phyloP scores from a whole-genome alignment of 2,888 invertebrate species.

The Dione vanillae region DNA sequence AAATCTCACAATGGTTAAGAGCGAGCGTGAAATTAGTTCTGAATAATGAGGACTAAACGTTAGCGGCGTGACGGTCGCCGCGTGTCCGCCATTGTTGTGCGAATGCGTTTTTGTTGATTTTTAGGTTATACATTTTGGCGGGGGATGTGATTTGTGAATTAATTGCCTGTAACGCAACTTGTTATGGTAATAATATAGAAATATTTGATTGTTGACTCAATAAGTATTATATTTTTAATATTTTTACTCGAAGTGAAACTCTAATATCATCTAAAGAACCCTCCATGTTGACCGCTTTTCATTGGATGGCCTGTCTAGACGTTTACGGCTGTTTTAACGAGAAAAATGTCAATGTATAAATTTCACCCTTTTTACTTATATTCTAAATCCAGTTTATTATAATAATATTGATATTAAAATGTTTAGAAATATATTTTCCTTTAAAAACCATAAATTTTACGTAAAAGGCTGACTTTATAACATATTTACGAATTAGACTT shows the following conservation, averaged over 20 bases:
- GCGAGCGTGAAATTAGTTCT: constrained; percentile 78
- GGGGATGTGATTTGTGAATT: constrained; percentile 62
- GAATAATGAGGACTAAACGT: constrained; percentile 73
- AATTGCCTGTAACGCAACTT: constrained; percentile 59
- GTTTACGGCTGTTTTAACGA: constrained; percentile 30
- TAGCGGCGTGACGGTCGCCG: constrained; percentile 71
- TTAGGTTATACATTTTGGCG: constrained; percentile 62
- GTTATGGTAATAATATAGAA: constrained; percentile 29
- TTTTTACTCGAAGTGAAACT: constrained; percentile 19
- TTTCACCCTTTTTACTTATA: constrained; percentile 10
- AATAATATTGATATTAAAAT: neutral
- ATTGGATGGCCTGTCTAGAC: constrained; percentile 36
- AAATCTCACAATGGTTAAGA: constrained; percentile 77
- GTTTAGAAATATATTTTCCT: constrained; percentile 3
- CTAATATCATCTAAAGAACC: constrained; percentile 29
- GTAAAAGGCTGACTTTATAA: constrained; percentile 9
- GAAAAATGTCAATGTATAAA: constrained; percentile 28
- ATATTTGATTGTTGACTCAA: constrained; percentile 13
- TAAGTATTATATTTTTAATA: neutral
- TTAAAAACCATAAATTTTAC: constrained; percentile 3
- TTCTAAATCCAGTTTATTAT: constrained; percentile 10
- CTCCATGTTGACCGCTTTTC: constrained; percentile 30
- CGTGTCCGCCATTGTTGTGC: constrained; percentile 74
- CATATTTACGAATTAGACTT: neutral
- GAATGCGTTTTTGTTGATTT: constrained; percentile 76